Percentiles rank a stretch among this genome's conserved stretches.
Conservation (phyloP, 2,113 vertebrate species). For the Myiagra hebetior region DNA sequence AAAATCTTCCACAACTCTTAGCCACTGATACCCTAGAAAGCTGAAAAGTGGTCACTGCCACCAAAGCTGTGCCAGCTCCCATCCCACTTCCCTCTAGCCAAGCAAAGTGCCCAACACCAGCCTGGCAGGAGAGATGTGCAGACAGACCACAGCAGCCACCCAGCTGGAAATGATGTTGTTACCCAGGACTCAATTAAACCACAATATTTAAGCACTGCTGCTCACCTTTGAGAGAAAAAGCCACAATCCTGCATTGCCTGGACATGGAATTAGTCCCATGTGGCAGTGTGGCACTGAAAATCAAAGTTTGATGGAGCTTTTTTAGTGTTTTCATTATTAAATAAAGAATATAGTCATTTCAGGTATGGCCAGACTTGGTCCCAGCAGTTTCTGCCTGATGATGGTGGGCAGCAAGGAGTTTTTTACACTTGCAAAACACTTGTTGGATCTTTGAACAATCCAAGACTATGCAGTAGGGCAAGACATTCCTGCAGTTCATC, state of each 20-base stretch:
- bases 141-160: neutral
- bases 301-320: neutral
- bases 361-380: neutral
- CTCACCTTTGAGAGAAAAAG: neutral
- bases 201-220: neutral
- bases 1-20: neutral
- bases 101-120: fast-evolving
- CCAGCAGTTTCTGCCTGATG: neutral
- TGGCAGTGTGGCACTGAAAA: neutral
- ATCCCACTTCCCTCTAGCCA: neutral
- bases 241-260: neutral
- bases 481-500: neutral
- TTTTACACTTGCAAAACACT: neutral
- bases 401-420: neutral
- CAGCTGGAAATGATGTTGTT: neutral
- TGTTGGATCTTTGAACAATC: constrained; percentile 27
- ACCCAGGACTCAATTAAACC: neutral
- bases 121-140: neutral
- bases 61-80: neutral
- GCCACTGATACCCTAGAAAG: neutral
- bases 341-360: neutral
- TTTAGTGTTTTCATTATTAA: neutral
- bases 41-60: neutral
- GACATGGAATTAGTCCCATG: neutral
- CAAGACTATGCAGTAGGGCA: constrained; percentile 24